A percentile compares a stretch with the other conserved stretches of the same genome.
phyloP scores from a whole-genome alignment of 2,797 vertebrate genomes.

The Emydoidea blandingii region DNA sequence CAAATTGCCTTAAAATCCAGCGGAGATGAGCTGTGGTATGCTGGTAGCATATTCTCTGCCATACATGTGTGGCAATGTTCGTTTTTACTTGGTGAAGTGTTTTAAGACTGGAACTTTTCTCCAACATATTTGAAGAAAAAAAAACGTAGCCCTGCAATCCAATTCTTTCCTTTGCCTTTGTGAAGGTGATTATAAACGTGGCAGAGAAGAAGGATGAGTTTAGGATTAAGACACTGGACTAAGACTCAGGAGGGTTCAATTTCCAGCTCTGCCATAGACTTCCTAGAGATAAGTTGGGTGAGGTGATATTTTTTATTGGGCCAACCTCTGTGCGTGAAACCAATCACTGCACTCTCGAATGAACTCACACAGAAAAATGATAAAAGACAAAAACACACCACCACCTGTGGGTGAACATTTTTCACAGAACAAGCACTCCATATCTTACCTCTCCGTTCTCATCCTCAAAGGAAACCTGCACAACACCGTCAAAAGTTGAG shows the following conservation, averaged over 20 bases:
- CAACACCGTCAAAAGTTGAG: no score
- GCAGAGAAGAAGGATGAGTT: neutral
- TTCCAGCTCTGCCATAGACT: neutral
- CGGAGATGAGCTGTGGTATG: neutral
- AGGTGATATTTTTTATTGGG: neutral
- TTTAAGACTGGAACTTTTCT: neutral
- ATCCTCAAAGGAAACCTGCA: no score
- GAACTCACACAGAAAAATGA: neutral
- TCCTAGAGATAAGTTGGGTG: neutral
- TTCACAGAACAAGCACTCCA: neutral
- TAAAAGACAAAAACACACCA: neutral
- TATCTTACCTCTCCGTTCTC: neutral
- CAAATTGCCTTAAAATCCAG: neutral
- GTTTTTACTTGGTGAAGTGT: neutral
- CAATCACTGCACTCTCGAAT: neutral
- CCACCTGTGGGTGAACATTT: neutral
- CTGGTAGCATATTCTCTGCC: neutral
- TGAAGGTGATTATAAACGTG: neutral
- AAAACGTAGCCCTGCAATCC: neutral
- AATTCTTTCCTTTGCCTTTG: neutral
- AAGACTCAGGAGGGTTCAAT: rapidly evolving
- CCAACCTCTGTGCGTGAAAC: no score
- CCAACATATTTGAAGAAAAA: neutral
- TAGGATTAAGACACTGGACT: neutral
- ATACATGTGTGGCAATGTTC: neutral